Conservation (phyloP, 2,888 invertebrate species). For the Orchesellides sinensis region DNA sequence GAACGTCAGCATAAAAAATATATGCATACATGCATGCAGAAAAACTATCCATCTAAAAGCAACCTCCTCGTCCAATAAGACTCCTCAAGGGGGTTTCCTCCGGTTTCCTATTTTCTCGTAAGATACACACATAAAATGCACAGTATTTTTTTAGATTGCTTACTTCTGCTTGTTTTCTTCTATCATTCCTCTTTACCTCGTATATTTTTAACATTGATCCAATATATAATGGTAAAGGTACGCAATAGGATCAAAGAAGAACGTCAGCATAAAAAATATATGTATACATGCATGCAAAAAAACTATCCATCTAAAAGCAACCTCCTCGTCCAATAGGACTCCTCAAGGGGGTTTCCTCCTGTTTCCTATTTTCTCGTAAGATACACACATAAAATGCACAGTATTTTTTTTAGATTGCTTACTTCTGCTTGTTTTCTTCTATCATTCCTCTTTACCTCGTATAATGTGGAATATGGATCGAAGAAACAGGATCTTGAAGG, state of each 20-base stretch:
- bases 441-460: neutral
- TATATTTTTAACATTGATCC: no score
- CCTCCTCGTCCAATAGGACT: conserved; percentile 14
- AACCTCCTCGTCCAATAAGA: conserved; percentile 3
- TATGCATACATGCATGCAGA: neutral
- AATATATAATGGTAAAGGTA: no score
- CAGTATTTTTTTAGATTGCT: conserved; percentile 15
- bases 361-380: conserved; percentile 45
- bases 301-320: neutral
- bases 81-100: conserved; percentile 53
- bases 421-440: conserved; percentile 13
- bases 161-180: conserved; percentile 39
- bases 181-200: neutral
- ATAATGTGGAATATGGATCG: conserved; percentile 47
- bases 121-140: conserved; percentile 31
- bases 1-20: neutral
- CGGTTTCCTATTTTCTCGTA: conserved; percentile 41
- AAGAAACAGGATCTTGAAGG: conserved; percentile 59
- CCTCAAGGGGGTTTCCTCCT: conserved; percentile 51
- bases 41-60: neutral
- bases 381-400: conserved; percentile 27
- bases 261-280: neutral
- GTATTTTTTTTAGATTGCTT: conserved; percentile 18
- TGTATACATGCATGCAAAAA: neutral
- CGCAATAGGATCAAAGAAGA: conserved; percentile 3